These are phyloP conservation scores for Achroia grisella DNA, from an alignment of 1,140 invertebrate species.

Conservation along the genomic window DNA sequence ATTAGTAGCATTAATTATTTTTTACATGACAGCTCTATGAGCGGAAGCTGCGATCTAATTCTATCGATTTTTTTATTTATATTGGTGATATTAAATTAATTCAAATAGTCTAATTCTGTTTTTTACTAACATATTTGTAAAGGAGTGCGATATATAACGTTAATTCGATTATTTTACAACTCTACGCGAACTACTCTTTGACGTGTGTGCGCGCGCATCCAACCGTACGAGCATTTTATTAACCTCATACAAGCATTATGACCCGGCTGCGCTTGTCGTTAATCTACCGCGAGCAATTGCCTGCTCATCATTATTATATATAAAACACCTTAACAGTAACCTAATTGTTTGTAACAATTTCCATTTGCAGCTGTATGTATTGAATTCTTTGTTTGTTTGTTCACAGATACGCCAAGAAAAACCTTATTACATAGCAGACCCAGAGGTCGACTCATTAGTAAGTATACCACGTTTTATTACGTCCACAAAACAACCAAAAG, in stretches of 20 bases:
- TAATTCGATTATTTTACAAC: too few species aligned
- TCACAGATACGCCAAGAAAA: constrained; percentile 98
- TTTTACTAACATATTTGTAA: too few species aligned
- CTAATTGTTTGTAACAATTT: not conserved
- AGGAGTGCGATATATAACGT: not conserved
- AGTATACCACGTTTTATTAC: constrained; percentile 75
- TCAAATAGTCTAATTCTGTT: too few species aligned
- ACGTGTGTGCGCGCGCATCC: constrained; percentile 34
- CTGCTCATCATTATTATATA: constrained; percentile 4
- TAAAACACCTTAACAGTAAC: constrained; percentile 2
- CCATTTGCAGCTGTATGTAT: not conserved
- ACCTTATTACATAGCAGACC: constrained; percentile 98
- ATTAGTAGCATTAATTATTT: too few species aligned
- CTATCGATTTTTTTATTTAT: too few species aligned
- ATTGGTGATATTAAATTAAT: too few species aligned
- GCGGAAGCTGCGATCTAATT: too few species aligned
- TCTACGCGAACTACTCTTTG: constrained; percentile 23
- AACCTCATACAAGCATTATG: constrained; percentile 33
- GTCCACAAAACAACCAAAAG: constrained; percentile 9
- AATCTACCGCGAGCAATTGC: constrained; percentile 11
- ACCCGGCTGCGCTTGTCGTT: constrained; percentile 29
- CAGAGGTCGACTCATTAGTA: constrained; percentile 98
- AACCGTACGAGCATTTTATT: constrained; percentile 49
- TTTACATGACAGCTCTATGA: too few species aligned
- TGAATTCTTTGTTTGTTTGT: constrained; percentile 77